Conservation (phyloP, 1,140 invertebrate genomes). For the Diorhabda elongata region DNA sequence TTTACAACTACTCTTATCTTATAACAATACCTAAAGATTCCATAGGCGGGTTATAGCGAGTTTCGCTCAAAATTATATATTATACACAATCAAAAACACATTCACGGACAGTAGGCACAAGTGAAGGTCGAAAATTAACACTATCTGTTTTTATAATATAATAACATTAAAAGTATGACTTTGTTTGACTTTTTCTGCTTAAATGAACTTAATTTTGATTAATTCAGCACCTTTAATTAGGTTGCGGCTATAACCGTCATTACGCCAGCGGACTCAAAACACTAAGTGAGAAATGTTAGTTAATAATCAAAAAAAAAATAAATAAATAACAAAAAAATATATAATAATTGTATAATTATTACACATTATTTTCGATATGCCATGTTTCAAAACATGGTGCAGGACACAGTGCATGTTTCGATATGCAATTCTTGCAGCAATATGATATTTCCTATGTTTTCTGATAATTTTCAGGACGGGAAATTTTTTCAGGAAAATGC, state of each 20-base stretch:
- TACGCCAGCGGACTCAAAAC: background rate
- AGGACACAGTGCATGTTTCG: background rate
- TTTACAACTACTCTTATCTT: too few relatives aligned
- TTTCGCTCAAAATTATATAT: too few relatives aligned
- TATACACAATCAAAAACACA: too few relatives aligned
- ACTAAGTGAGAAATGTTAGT: background rate
- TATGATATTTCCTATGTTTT: background rate
- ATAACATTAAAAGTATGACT: conserved; percentile 15
- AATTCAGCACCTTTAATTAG: conserved; percentile 6
- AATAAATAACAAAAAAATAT: background rate
- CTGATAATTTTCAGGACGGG: background rate
- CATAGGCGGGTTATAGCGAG: too few relatives aligned
- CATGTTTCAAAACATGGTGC: background rate
- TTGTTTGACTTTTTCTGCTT: conserved; percentile 5
- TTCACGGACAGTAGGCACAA: background rate
- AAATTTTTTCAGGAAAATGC: conserved; percentile 10
- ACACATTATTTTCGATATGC: background rate
- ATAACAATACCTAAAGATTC: too few relatives aligned
- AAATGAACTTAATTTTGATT: conserved; percentile 13
- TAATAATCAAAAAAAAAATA: background rate
- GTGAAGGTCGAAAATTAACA: conserved; percentile 10
- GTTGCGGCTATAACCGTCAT: conserved; percentile 9
- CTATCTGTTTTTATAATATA: conserved; percentile 14
- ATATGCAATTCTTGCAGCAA: conserved; percentile 1
- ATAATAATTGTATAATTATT: background rate